Evolutionary conservation across 2,113 vertebrate species (phyloP).

Genomic region (Speoplatyrhinus poulsoni): DNA sequence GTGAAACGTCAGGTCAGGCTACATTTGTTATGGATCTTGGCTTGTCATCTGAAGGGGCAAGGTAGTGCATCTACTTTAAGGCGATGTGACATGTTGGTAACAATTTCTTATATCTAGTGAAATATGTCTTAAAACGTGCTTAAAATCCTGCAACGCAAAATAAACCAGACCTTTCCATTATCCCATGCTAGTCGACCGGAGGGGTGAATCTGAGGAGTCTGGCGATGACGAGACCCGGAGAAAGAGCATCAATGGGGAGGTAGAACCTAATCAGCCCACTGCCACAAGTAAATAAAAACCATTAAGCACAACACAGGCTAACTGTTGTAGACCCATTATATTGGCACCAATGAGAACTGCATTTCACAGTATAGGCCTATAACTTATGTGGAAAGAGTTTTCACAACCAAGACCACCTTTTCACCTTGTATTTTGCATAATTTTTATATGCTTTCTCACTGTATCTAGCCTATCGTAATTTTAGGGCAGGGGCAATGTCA

Average conservation of each 20-base stretch:
- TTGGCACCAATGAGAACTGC: background rate
- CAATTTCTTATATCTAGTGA: constrained; percentile 1
- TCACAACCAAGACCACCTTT: no score
- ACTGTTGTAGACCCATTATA: no score
- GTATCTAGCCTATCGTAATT: background rate
- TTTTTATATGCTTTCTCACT: background rate
- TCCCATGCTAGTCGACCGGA: constrained; percentile 84
- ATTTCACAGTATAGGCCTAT: no score
- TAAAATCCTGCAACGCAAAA: no score
- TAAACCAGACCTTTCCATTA: background rate
- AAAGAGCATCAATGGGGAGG: constrained; percentile 77
- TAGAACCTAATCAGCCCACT: constrained; percentile 78
- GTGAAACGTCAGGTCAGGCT: no score
- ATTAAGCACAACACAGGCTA: background rate
- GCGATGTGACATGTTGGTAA: no score
- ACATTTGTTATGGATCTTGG: no score
- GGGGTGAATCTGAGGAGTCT: constrained; percentile 92
- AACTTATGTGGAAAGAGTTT: no score
- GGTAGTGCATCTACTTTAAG: no score
- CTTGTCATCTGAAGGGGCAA: no score
- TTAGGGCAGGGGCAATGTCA: background rate
- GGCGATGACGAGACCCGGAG: constrained; percentile 91
- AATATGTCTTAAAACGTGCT: background rate
- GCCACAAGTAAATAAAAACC: constrained; percentile 48
- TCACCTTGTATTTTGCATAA: no score